Conservation (phyloP, 2,888 invertebrate species). For the Opisthograptis luteolata region DNA sequence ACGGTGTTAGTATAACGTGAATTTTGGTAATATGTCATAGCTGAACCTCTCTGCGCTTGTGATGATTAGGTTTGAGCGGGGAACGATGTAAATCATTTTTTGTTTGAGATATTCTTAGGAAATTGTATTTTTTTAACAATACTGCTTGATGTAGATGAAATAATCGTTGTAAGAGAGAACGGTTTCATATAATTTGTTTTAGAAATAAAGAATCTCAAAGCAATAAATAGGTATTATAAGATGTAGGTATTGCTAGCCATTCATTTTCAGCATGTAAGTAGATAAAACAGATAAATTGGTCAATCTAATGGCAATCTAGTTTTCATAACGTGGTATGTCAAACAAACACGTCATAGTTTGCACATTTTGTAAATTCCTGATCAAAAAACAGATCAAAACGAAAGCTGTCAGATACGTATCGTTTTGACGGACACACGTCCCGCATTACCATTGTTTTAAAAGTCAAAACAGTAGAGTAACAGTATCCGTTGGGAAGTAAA, state of each 20-base stretch:
- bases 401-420: conserved; percentile 1
- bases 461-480: conserved; percentile 58
- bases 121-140: conserved; percentile 67
- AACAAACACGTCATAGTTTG: too few relatives aligned
- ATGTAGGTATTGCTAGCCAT: too few relatives aligned
- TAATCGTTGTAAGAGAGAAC: too few relatives aligned
- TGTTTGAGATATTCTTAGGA: conserved; percentile 61
- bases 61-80: conserved; percentile 63
- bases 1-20: conserved; percentile 74
- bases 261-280: too few relatives aligned
- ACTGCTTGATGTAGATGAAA: too few relatives aligned
- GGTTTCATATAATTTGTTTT: too few relatives aligned
- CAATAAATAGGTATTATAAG: too few relatives aligned
- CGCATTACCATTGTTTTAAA: conserved; percentile 67
- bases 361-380: neutral
- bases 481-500: conserved; percentile 59
- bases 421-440: conserved; percentile 47
- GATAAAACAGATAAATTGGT: too few relatives aligned
- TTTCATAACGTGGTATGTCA: too few relatives aligned
- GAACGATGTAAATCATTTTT: conserved; percentile 65
- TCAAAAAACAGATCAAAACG: conserved; percentile 2
- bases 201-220: too few relatives aligned
- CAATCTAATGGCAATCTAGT: too few relatives aligned
- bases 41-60: conserved; percentile 52
- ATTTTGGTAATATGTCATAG: conserved; percentile 72